Percentiles rank a stretch among this genome's conserved stretches.
Evolutionary conservation across 1,140 invertebrate genomes (phyloP).

Genomic region (Oedothorax gibbosus): DNA sequence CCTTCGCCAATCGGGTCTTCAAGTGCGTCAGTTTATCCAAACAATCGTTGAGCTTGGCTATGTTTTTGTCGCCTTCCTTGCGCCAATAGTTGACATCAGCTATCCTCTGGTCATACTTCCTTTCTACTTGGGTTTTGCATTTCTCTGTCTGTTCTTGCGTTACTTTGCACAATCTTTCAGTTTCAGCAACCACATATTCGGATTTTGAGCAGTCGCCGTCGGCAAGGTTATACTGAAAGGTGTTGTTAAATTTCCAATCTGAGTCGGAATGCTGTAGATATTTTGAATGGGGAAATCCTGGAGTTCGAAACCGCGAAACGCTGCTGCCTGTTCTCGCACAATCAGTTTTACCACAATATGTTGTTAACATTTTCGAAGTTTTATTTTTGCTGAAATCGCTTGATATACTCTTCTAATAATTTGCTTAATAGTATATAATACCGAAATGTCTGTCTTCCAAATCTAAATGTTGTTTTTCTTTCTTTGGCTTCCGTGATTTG

Average conservation of each 20-base stretch:
- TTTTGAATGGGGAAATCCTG: conserved; percentile 27
- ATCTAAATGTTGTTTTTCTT: no score
- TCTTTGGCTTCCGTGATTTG: no score
- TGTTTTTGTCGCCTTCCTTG: conserved; percentile 21
- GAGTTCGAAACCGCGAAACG: conserved; percentile 3
- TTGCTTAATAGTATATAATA: no score
- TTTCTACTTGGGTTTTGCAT: conserved; percentile 35
- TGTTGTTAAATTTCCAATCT: conserved; percentile 47
- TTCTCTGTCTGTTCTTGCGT: conserved; percentile 16
- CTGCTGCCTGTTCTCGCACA: neutral
- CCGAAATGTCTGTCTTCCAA: no score
- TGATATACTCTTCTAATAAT: no score
- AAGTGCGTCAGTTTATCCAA: conserved; percentile 37
- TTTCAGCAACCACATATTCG: conserved; percentile 32
- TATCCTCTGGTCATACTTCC: conserved; percentile 44
- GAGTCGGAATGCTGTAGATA: conserved; percentile 27
- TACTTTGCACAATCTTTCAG: conserved; percentile 36
- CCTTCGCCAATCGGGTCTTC: conserved; percentile 17
- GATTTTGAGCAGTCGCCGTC: conserved; percentile 40
- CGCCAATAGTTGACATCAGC: conserved; percentile 43
- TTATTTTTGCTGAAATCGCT: no score
- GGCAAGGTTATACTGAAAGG: conserved; percentile 37
- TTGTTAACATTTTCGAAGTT: no score
- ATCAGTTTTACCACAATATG: no score
- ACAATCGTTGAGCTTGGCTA: conserved; percentile 17